Evolutionary conservation across 2,113 vertebrate species (phyloP).

Genomic region (Aepyceros melampus): DNA sequence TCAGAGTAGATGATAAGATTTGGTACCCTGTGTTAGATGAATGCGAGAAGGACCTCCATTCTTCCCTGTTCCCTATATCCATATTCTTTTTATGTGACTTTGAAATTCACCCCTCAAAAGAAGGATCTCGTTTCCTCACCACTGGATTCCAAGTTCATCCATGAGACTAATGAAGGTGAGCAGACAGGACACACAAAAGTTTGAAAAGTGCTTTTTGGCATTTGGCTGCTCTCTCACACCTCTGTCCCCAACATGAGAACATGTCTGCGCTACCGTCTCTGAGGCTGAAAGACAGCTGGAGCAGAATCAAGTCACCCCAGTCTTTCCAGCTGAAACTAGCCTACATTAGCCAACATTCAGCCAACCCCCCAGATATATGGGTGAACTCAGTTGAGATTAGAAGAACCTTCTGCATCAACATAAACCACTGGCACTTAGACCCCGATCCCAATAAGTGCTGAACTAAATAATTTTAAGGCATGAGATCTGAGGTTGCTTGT

Average conservation of each 20-base stretch:
- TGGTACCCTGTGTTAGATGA: background rate
- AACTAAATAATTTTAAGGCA: background rate
- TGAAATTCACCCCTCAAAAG: background rate
- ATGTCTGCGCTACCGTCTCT: background rate
- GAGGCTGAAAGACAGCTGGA: background rate
- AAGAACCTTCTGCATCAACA: background rate
- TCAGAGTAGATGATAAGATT: background rate
- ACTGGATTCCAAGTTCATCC: background rate
- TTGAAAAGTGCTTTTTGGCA: background rate
- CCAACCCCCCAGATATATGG: background rate
- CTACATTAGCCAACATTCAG: background rate
- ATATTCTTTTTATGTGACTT: background rate
- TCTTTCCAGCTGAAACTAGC: background rate
- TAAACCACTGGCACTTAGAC: background rate
- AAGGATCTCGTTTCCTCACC: background rate
- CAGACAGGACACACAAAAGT: background rate
- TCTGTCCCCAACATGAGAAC: background rate
- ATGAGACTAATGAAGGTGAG: background rate
- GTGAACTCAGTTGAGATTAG: background rate
- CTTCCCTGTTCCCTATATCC: background rate
- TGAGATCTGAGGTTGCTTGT: background rate
- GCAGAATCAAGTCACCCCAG: background rate
- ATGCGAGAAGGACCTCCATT: background rate
- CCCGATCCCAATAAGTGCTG: background rate
- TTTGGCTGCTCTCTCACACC: background rate